These are phyloP conservation scores for Ciconia nigra DNA, from an alignment of 2,797 vertebrate genomes.

Conservation along the genomic window DNA sequence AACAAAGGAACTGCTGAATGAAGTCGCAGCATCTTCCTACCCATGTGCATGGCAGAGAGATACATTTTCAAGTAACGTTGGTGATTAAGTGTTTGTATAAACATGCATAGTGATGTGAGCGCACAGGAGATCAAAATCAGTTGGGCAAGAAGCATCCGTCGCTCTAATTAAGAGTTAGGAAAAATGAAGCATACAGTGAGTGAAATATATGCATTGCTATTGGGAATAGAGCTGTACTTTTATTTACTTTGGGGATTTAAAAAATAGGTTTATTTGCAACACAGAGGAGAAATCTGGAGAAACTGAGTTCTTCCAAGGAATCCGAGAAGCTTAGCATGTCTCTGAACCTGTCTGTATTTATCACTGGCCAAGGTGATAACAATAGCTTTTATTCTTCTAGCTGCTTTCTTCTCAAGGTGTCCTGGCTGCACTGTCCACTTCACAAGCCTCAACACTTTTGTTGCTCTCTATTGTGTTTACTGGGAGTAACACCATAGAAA, in stretches of 20 bases:
- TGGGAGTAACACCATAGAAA: neutral
- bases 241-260: neutral
- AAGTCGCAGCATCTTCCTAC: neutral
- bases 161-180: neutral
- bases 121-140: neutral
- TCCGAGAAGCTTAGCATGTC: neutral
- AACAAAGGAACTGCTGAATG: slow-evolving; percentile 10
- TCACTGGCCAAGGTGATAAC: neutral
- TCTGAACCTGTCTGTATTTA: neutral
- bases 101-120: neutral
- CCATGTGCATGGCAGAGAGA: neutral
- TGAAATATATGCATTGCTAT: neutral
- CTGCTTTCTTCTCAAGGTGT: neutral
- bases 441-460: neutral
- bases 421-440: neutral
- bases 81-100: neutral
- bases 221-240: neutral
- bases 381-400: neutral
- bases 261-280: neutral
- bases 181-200: neutral
- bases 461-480: neutral
- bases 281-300: neutral
- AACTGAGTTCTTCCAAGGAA: neutral
- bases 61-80: neutral
- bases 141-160: neutral